A percentile compares a stretch with the other conserved stretches of the same genome.
These are phyloP conservation scores for Temnothorax nylanderi DNA, from an alignment of 1,140 invertebrate genomes.

Conservation along the genomic window DNA sequence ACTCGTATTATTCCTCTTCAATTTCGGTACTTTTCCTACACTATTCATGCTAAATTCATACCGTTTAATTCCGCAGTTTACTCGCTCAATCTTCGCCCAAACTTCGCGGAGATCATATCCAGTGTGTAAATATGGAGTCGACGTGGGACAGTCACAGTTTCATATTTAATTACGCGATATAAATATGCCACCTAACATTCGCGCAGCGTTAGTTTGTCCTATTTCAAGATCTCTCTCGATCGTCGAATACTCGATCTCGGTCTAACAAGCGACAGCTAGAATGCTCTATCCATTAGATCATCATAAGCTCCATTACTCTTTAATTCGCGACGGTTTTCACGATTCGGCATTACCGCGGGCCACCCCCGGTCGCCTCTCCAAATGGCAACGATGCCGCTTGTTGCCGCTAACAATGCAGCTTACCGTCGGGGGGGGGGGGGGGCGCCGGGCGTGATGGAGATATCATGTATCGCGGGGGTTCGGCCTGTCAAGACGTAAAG, in stretches of 20 bases:
- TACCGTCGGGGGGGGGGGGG: slow-evolving; percentile 57
- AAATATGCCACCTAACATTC: background rate
- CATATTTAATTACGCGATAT: slow-evolving; percentile 4
- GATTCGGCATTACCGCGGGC: background rate
- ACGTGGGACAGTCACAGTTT: background rate
- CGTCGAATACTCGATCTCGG: background rate
- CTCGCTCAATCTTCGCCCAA: background rate
- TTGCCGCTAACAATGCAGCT: background rate
- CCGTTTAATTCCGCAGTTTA: slow-evolving; percentile 19
- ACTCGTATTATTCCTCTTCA: slow-evolving; percentile 12
- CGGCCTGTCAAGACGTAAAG: slow-evolving; percentile 70
- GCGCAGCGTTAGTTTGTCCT: too few relatives aligned
- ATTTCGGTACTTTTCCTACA: slow-evolving; percentile 4
- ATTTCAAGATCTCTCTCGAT: background rate
- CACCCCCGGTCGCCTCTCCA: background rate
- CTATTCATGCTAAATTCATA: background rate
- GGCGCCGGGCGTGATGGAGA: slow-evolving; percentile 66
- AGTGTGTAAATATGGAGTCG: background rate
- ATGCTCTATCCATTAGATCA: slow-evolving; percentile 7
- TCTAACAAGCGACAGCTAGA: background rate
- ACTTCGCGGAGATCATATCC: background rate
- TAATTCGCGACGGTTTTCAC: slow-evolving; percentile 35
- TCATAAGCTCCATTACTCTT: slow-evolving; percentile 42
- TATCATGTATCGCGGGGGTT: slow-evolving; percentile 71
- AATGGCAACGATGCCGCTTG: slow-evolving; percentile 50